phyloP scores from a whole-genome alignment of 2,888 invertebrate genomes.

The Augiades crinisus region DNA sequence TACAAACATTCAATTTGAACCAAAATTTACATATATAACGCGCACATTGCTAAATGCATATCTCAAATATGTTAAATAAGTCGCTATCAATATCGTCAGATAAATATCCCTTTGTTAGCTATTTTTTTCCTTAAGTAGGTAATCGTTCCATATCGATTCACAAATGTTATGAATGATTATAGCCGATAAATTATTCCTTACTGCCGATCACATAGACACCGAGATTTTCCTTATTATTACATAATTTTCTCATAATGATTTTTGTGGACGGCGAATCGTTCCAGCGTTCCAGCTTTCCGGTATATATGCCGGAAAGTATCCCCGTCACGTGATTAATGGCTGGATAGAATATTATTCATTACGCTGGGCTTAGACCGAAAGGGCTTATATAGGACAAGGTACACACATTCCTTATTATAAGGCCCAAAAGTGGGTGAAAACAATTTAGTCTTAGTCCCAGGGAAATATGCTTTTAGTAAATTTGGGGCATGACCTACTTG shows the following conservation, averaged over 20 bases:
- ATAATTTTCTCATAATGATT: not conserved
- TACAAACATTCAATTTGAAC: no score
- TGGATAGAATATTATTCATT: not conserved
- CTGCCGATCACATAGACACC: not conserved
- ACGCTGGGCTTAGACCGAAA: not conserved
- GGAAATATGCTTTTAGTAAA: no score
- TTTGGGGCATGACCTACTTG: no score
- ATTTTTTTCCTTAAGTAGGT: no score
- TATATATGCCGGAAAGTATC: constrained; percentile 20
- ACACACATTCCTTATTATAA: not conserved
- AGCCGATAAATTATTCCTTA: not conserved
- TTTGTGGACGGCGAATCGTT: not conserved
- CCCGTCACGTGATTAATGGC: constrained; percentile 24
- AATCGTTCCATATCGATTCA: no score
- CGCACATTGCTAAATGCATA: no score
- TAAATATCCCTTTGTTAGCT: no score
- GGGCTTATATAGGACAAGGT: not conserved
- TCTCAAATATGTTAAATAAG: no score
- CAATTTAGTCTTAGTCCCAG: no score
- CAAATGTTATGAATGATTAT: not conserved
- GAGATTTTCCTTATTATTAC: not conserved
- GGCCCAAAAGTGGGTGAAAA: not conserved
- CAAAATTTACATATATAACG: no score
- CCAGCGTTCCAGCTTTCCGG: constrained; percentile 9
- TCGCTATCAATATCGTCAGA: no score